Conservation (phyloP, 2,797 vertebrate species). For the Champsocephalus gunnari region DNA sequence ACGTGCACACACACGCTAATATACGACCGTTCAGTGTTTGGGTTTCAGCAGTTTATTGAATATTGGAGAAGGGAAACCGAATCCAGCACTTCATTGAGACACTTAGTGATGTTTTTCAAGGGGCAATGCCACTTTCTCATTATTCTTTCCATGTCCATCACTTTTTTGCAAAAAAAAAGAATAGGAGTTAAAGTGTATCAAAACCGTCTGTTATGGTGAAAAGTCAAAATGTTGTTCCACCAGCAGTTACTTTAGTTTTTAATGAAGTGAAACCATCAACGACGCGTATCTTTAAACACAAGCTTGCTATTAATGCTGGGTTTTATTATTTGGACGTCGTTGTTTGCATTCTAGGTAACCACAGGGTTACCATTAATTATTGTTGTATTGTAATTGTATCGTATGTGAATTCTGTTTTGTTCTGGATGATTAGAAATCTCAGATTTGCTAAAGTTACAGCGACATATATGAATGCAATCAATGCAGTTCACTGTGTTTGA, state of each 20-base stretch:
- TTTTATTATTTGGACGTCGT: neutral
- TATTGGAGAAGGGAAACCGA: slow-evolving; percentile 47
- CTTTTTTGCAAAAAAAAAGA: neutral
- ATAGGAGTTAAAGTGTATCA: neutral
- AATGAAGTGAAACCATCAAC: neutral
- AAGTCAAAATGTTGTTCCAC: neutral
- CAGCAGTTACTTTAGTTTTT: neutral
- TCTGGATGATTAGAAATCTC: neutral
- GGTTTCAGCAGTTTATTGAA: slow-evolving; percentile 62
- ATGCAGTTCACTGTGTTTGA: too few species aligned
- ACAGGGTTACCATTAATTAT: neutral
- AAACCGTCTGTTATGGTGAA: neutral
- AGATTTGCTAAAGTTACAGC: neutral
- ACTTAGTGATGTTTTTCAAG: slow-evolving; percentile 42
- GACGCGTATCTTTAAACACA: neutral
- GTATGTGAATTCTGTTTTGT: neutral
- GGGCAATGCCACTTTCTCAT: slow-evolving; percentile 1
- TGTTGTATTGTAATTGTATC: neutral
- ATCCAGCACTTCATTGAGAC: slow-evolving; percentile 38
- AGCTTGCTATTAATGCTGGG: neutral
- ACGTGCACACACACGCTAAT: neutral
- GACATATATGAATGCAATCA: neutral
- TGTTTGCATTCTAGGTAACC: neutral
- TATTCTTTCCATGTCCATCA: slow-evolving; percentile 1
- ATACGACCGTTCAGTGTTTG: slow-evolving; percentile 40